Evolutionary conservation across 1,140 invertebrate species (phyloP).

Genomic region (Phymorhynchus buccinoides): DNA sequence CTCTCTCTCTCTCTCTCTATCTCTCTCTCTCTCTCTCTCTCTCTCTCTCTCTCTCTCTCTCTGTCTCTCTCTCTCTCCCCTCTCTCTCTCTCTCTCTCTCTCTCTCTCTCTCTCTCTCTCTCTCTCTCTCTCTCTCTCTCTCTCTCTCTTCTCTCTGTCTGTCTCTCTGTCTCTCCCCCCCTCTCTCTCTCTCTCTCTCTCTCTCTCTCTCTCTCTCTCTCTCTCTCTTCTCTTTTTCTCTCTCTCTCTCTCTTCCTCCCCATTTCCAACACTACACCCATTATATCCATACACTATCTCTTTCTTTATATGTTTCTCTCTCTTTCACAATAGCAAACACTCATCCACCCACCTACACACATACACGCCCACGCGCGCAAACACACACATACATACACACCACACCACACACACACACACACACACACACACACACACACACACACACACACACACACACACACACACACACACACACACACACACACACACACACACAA

Average conservation of each 20-base stretch:
- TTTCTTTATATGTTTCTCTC: too few species aligned
- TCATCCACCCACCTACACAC: too few species aligned
- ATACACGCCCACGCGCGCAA: too few species aligned
- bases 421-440: too few species aligned
- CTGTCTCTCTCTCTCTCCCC: neutral
- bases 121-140: neutral
- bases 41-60: neutral
- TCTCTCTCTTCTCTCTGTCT: neutral
- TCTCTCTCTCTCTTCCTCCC: constrained; percentile 8
- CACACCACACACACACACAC: too few species aligned
- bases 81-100: neutral
- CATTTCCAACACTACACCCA: too few species aligned
- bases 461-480: too few species aligned
- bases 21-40: neutral
- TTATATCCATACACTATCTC: too few species aligned
- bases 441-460: too few species aligned
- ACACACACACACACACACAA: too few species aligned
- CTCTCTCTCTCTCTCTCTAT: neutral
- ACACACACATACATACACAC: too few species aligned
- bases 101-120: neutral
- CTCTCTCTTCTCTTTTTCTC: neutral
- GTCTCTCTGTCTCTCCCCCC: neutral
- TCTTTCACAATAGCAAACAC: too few species aligned
- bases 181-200: neutral
- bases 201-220: neutral